Conservation (phyloP, 2,888 invertebrate genomes). For the Drosophila sordidula region DNA sequence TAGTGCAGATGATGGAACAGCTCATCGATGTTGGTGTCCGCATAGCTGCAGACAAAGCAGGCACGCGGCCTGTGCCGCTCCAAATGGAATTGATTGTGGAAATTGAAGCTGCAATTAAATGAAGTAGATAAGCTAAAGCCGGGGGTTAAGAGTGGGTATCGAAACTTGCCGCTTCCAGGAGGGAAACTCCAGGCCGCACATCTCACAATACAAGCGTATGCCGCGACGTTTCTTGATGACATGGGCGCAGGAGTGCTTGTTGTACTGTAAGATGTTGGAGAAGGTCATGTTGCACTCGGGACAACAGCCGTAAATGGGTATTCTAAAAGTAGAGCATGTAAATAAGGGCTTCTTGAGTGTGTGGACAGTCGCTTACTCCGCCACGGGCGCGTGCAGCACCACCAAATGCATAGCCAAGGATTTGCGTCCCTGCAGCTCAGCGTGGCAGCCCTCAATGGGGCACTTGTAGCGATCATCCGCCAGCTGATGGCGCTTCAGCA, state of each 20-base stretch:
- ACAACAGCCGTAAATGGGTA: conserved; percentile 72
- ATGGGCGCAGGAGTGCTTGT: conserved; percentile 83
- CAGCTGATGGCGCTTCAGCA: conserved; percentile 43
- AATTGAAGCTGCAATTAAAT: conserved; percentile 73
- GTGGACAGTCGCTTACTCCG: conserved; percentile 53
- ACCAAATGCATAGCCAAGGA: conserved; percentile 80
- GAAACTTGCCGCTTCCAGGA: conserved; percentile 81
- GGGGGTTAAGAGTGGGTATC: fast-evolving
- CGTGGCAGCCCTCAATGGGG: conserved; percentile 60
- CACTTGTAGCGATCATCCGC: conserved; percentile 62
- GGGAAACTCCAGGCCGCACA: conserved; percentile 77
- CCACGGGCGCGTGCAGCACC: conserved; percentile 75
- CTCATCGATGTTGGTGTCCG: conserved; percentile 76
- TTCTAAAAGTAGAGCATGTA: conserved; percentile 21
- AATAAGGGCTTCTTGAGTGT: fast-evolving
- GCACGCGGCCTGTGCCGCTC: conserved; percentile 79
- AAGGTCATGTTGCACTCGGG: conserved; percentile 80
- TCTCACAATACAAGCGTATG: conserved; percentile 66
- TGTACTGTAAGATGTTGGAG: conserved; percentile 78
- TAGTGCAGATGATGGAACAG: conserved; percentile 83
- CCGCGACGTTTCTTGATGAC: conserved; percentile 70
- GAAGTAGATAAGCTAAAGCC: background rate
- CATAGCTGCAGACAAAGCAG: conserved; percentile 80
- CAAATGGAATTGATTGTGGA: conserved; percentile 84
- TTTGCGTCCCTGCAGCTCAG: conserved; percentile 48